Conservation (phyloP, 2,888 invertebrate species). For the Rotaria socialis region DNA sequence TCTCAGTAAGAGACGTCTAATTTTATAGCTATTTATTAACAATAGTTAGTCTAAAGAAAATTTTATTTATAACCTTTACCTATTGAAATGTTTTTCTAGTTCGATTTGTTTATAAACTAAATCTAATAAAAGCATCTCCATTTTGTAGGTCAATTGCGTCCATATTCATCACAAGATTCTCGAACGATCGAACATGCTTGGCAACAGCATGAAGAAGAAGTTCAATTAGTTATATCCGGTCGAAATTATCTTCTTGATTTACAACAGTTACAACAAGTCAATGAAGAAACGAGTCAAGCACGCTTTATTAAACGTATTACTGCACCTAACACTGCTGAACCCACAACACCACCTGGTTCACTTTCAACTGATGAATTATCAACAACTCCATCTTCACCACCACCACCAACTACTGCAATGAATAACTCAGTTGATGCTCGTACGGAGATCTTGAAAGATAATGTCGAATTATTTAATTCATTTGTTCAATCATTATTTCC, state of each 20-base stretch:
- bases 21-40: too few relatives aligned
- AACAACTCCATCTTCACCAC: conserved; percentile 50
- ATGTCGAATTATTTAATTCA: conserved; percentile 69
- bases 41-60: too few relatives aligned
- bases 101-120: too few relatives aligned
- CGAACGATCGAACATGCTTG: conserved; percentile 72
- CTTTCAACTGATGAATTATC: conserved; percentile 48
- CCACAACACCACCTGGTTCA: neutral
- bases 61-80: too few relatives aligned
- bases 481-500: conserved; percentile 74
- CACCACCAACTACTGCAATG: conserved; percentile 47
- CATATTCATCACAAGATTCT: conserved; percentile 85
- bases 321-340: conserved; percentile 52
- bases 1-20: too few relatives aligned
- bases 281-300: conserved; percentile 91
- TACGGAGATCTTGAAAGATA: conserved; percentile 69
- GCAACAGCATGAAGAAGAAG: conserved; percentile 44
- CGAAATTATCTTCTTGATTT: conserved; percentile 57
- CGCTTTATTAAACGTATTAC: conserved; percentile 72
- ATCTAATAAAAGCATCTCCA: too few relatives aligned
- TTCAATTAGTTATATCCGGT: conserved; percentile 40
- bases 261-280: conserved; percentile 93
- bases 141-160: conserved; percentile 65
- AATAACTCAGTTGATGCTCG: conserved; percentile 64
- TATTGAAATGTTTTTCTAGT: too few relatives aligned